Percentiles rank a stretch among this genome's conserved stretches.
Conservation (phyloP, 2,113 vertebrate genomes). For the Leucoraja erinaceus region DNA sequence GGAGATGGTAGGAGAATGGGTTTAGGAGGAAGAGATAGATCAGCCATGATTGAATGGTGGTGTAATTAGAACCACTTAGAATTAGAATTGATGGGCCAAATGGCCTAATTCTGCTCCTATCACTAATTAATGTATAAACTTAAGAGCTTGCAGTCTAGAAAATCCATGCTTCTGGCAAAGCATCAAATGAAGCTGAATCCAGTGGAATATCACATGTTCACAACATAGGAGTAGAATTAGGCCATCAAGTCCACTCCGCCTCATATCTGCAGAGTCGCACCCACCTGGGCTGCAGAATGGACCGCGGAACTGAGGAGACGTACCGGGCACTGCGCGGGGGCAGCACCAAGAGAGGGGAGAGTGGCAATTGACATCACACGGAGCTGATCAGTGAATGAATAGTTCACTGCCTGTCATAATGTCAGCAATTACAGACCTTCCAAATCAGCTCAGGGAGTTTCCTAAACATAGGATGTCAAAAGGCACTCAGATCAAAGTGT, state of each 20-base stretch:
- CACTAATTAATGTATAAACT: too few species aligned
- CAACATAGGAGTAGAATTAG: too few species aligned
- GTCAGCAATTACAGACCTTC: conserved; percentile 12
- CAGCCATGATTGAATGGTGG: too few species aligned
- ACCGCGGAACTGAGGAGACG: neutral
- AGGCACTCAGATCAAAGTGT: conserved; percentile 59
- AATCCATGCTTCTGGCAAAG: neutral
- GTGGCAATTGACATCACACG: neutral
- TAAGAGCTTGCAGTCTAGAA: neutral
- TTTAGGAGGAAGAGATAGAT: too few species aligned
- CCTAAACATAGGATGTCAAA: conserved; percentile 51
- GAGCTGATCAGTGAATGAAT: neutral
- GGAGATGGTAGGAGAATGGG: too few species aligned
- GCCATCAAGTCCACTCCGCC: too few species aligned
- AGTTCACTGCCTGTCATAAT: conserved; percentile 8
- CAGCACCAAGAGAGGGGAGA: neutral
- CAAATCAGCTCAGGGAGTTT: conserved; percentile 45
- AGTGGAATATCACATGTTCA: neutral
- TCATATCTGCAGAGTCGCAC: neutral
- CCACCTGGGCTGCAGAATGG: too few species aligned
- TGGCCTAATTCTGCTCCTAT: too few species aligned
- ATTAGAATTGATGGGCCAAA: too few species aligned
- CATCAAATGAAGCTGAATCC: neutral
- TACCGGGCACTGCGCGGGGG: neutral
- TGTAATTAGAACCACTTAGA: too few species aligned